These are phyloP conservation scores for Aleiodes alternator DNA, from an alignment of 2,888 invertebrate species.

Conservation along the genomic window DNA sequence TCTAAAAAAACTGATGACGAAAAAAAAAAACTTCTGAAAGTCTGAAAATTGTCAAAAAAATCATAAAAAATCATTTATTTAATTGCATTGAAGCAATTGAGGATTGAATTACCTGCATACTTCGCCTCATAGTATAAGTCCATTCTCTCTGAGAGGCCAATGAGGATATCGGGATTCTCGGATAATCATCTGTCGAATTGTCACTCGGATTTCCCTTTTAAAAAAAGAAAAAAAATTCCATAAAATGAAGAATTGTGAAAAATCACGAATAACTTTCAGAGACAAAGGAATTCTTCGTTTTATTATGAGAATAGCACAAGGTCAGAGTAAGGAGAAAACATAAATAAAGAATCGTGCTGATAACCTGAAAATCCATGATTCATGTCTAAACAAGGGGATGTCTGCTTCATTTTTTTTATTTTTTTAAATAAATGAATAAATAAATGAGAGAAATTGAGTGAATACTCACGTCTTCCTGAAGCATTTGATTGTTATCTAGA, in stretches of 20 bases:
- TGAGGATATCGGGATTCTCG: conserved; percentile 57
- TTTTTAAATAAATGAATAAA: background rate
- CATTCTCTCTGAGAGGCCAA: conserved; percentile 67
- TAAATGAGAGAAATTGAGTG: background rate
- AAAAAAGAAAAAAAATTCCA: conserved; percentile 13
- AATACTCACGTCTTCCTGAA: conserved; percentile 11
- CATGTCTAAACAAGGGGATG: background rate
- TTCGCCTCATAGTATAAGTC: conserved; percentile 72
- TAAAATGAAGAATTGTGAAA: too few species aligned
- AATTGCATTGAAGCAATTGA: background rate
- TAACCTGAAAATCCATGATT: conserved; percentile 12
- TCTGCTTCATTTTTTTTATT: background rate
- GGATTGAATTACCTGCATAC: conserved; percentile 67
- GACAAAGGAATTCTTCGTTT: too few species aligned
- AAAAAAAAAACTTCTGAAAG: too few species aligned
- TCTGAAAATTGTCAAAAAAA: background rate
- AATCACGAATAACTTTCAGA: too few species aligned
- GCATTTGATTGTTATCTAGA: background rate
- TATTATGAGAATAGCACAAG: too few species aligned
- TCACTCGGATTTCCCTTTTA: conserved; percentile 60
- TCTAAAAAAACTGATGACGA: too few species aligned
- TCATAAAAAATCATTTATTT: background rate
- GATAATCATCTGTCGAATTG: conserved; percentile 62
- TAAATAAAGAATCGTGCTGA: background rate
- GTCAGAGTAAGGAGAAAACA: background rate